Conservation (phyloP, 2,888 invertebrate species). For the Leistus spinibarbis region DNA sequence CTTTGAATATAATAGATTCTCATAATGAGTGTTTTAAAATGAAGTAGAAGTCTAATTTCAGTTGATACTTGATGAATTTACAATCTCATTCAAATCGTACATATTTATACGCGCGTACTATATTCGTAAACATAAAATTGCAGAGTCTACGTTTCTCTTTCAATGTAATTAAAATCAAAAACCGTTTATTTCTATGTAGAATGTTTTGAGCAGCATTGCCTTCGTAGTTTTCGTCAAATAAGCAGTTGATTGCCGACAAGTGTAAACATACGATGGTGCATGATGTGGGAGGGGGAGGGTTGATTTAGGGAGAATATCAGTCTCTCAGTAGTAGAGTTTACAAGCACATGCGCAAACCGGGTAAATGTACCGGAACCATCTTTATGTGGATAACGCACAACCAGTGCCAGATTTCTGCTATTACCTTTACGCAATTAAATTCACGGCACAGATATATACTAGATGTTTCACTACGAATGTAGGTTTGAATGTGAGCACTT, state of each 20-base stretch:
- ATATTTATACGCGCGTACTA: not conserved
- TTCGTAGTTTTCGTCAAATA: constrained; percentile 4
- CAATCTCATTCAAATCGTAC: not conserved
- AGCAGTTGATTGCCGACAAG: constrained; percentile 19
- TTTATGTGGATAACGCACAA: not conserved
- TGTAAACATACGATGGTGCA: constrained; percentile 8
- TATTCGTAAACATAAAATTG: not conserved
- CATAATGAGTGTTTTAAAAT: not conserved
- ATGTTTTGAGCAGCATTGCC: not conserved
- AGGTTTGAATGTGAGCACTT: not conserved
- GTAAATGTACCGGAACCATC: not conserved
- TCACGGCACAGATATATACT: not conserved
- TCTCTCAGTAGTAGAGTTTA: not conserved
- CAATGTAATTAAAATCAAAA: constrained; percentile 13
- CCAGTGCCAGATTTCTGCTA: not conserved
- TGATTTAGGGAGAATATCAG: constrained; percentile 1
- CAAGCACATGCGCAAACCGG: not conserved
- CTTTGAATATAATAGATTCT: too few relatives aligned
- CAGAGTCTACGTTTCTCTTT: not conserved
- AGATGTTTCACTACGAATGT: not conserved
- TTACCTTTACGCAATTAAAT: not conserved
- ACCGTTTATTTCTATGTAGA: constrained; percentile 2
- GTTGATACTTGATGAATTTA: not conserved
- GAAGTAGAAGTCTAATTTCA: not conserved
- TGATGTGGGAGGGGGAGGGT: too few relatives aligned